These are phyloP conservation scores for Baronia brevicornis DNA, from an alignment of 2,888 invertebrate genomes.

Conservation along the genomic window DNA sequence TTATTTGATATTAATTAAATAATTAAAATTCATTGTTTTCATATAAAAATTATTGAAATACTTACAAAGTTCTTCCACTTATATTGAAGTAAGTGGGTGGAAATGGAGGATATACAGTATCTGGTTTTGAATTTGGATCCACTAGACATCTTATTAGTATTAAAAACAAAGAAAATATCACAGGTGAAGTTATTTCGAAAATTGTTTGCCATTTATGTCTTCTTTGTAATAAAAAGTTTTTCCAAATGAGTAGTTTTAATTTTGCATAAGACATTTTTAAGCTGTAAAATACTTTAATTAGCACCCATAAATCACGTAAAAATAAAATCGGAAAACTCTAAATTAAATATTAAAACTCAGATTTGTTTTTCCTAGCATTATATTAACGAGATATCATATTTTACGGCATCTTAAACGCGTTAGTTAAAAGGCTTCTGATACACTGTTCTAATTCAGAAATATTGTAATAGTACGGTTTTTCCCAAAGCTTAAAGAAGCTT, in stretches of 20 bases:
- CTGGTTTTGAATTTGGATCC: conserved; percentile 71
- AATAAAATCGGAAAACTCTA: too few species aligned
- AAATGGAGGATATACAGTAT: conserved; percentile 46
- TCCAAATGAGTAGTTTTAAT: conserved; percentile 86
- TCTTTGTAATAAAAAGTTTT: conserved; percentile 86
- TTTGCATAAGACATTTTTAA: conserved; percentile 61
- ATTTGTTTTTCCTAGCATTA: too few species aligned
- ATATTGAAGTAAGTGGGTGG: conserved; percentile 61
- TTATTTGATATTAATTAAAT: not conserved
- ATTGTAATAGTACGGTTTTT: too few species aligned
- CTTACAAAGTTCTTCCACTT: conserved; percentile 53
- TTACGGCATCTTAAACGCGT: too few species aligned
- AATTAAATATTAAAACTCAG: conserved; percentile 1
- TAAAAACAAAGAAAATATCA: conserved; percentile 81
- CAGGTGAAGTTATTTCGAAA: conserved; percentile 82
- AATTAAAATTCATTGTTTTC: not conserved
- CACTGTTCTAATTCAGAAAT: too few species aligned
- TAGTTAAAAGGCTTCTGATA: too few species aligned
- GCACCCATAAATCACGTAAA: too few species aligned
- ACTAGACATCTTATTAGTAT: conserved; percentile 83
- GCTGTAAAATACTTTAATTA: conserved; percentile 16
- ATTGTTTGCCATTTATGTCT: conserved; percentile 82
- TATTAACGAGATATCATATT: too few species aligned
- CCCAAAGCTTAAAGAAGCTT: too few species aligned
- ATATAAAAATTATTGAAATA: conserved; percentile 18